Conservation (phyloP, 2,797 vertebrate species). For the Octomys mimax region DNA sequence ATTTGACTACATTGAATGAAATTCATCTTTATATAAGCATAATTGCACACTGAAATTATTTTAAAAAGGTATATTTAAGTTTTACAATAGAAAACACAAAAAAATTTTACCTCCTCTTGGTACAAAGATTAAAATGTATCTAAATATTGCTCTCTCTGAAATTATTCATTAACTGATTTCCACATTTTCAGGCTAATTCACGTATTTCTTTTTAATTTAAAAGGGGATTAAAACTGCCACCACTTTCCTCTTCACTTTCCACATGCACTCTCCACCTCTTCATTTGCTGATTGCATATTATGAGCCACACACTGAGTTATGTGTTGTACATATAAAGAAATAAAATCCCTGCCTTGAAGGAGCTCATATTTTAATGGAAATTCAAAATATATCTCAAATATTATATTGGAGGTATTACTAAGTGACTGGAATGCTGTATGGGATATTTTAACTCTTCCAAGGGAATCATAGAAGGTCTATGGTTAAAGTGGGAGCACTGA, state of each 20-base stretch:
- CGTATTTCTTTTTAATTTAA: constrained; percentile 57
- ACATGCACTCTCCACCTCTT: background rate
- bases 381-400: background rate
- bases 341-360: background rate
- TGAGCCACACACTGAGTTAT: background rate
- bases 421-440: constrained; percentile 19
- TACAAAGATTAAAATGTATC: constrained; percentile 68
- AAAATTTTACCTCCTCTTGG: constrained; percentile 56
- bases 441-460: background rate
- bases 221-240: background rate
- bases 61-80: constrained; percentile 61
- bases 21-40: constrained; percentile 63
- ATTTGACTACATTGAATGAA: constrained; percentile 67
- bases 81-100: constrained; percentile 65
- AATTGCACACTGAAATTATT: constrained; percentile 67
- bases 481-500: background rate
- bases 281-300: constrained; percentile 41
- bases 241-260: background rate
- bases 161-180: constrained; percentile 65
- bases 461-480: background rate
- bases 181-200: constrained; percentile 36
- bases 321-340: constrained; percentile 42
- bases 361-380: constrained; percentile 4
- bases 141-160: constrained; percentile 72
- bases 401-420: constrained; percentile 22